A percentile compares a stretch with the other conserved stretches of the same genome.
phyloP scores from a whole-genome alignment of 2,888 invertebrate species.

The Ormyrus labotus region DNA sequence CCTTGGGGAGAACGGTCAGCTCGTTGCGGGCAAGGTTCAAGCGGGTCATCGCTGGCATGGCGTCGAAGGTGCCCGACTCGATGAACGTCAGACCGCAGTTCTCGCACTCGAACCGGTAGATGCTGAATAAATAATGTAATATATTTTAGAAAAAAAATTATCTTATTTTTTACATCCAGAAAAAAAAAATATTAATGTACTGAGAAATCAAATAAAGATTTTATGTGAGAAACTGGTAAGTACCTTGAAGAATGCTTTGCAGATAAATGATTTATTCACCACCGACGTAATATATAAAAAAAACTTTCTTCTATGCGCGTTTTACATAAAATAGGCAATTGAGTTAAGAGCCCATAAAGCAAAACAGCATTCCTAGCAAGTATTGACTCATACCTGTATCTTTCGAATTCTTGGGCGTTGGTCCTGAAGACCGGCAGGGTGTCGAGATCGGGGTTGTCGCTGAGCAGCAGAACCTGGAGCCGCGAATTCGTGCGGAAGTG shows the following conservation, averaged over 20 bases:
- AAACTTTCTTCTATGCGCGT: too few relatives aligned
- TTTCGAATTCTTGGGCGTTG: conserved; percentile 73
- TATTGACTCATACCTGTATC: conserved; percentile 64
- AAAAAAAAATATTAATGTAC: too few relatives aligned
- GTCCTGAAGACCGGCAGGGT: conserved; percentile 83
- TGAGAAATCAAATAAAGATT: too few relatives aligned
- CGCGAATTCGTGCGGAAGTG: conserved; percentile 84
- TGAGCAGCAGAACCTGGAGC: conserved; percentile 83
- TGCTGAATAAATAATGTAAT: conserved; percentile 70
- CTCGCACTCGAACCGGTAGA: conserved; percentile 84
- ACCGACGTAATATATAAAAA: too few relatives aligned
- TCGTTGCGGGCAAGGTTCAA: conserved; percentile 83
- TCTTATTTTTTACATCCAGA: too few relatives aligned
- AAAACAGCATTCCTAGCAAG: too few relatives aligned
- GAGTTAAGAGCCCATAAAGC: too few relatives aligned
- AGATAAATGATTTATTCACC: too few relatives aligned
- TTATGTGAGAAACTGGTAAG: too few relatives aligned
- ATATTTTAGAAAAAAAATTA: too few relatives aligned
- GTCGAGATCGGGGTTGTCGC: conserved; percentile 83
- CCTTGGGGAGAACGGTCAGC: conserved; percentile 64
- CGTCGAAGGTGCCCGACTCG: conserved; percentile 81
- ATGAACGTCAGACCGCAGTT: conserved; percentile 83
- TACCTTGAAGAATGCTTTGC: too few relatives aligned
- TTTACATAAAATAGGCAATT: too few relatives aligned
- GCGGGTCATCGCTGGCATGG: conserved; percentile 83